These are phyloP conservation scores for Egretta garzetta DNA, from an alignment of 2,113 vertebrate species.

Conservation along the genomic window DNA sequence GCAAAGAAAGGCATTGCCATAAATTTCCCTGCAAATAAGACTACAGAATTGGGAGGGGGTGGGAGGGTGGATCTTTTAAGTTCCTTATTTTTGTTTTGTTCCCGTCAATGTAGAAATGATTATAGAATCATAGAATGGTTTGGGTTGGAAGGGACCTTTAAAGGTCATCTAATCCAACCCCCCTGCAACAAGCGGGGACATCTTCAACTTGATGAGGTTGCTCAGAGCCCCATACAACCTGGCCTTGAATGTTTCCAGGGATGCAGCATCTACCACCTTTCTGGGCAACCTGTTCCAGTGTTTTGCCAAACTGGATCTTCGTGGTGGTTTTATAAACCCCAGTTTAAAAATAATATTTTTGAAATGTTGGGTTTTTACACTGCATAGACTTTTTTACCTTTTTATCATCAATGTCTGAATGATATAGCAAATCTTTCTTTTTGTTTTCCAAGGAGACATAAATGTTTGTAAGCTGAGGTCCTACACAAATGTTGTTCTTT, in stretches of 20 bases:
- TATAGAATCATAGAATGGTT: neutral
- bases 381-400: neutral
- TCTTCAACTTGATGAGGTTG: neutral
- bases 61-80: neutral
- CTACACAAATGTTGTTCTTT: neutral
- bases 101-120: neutral
- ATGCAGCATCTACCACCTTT: neutral
- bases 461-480: neutral
- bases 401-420: neutral
- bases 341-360: neutral
- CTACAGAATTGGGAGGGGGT: accelerated
- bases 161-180: neutral
- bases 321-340: neutral
- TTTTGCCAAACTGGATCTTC: neutral
- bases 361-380: neutral
- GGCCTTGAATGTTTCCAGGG: neutral
- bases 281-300: neutral
- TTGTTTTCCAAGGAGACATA: neutral
- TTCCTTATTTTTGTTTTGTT: neutral
- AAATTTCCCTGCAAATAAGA: neutral
- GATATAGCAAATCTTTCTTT: neutral
- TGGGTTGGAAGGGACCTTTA: neutral
- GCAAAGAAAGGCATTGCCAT: neutral
- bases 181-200: neutral
- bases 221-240: neutral